phyloP scores from a whole-genome alignment of 2,113 vertebrate genomes.

The Grammomys dolichurus region DNA sequence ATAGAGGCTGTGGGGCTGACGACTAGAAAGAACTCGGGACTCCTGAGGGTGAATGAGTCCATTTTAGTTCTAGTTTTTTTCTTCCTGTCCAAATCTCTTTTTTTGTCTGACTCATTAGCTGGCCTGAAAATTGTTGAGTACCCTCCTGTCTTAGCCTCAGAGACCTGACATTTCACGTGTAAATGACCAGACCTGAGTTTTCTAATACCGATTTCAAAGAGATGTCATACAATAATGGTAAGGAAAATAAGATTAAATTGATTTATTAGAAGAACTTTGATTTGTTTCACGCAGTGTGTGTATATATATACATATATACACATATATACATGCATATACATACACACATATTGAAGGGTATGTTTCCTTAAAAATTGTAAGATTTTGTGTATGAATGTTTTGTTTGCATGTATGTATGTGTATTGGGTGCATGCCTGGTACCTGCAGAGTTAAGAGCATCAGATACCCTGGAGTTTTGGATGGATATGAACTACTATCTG shows the following conservation, averaged over 20 bases:
- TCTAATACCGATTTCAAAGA: constrained; percentile 2
- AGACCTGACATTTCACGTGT: neutral
- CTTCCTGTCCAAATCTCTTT: neutral
- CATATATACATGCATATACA: too few species aligned
- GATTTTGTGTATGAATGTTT: neutral
- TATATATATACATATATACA: too few species aligned
- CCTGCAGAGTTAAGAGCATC: neutral
- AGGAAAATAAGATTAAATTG: neutral
- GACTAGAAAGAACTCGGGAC: neutral
- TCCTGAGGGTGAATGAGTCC: neutral
- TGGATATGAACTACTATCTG: neutral
- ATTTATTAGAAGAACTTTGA: neutral
- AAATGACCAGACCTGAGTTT: neutral
- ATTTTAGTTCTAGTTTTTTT: constrained; percentile 28
- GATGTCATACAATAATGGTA: neutral
- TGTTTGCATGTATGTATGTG: neutral
- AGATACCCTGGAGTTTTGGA: neutral
- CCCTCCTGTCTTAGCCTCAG: neutral
- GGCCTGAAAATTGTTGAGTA: neutral
- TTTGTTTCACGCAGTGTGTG: neutral
- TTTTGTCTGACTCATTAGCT: neutral
- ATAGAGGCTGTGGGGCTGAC: neutral
- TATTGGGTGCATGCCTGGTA: neutral
- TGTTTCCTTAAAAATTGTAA: neutral
- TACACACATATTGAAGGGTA: neutral